Evolutionary conservation across 2,888 invertebrate genomes (phyloP).

Genomic region (Tachina grossa): DNA sequence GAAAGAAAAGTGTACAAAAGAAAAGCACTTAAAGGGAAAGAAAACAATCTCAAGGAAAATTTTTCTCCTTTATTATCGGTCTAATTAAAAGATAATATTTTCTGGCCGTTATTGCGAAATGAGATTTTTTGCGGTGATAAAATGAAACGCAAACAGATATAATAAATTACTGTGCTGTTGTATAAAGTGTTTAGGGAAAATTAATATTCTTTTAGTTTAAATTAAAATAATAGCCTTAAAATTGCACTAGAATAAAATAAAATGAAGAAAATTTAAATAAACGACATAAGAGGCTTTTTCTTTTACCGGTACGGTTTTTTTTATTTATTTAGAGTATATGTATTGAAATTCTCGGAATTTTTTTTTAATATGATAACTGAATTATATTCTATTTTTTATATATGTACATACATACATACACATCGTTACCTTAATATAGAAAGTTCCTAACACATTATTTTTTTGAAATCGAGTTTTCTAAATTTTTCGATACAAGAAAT

Average conservation of each 20-base stretch:
- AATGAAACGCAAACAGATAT: neutral
- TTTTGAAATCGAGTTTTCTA: too few relatives aligned
- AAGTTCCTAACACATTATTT: too few relatives aligned
- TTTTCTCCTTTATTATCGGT: constrained; percentile 26
- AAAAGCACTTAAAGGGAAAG: neutral
- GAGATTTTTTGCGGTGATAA: constrained; percentile 29
- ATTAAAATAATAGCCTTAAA: neutral
- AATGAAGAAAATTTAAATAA: neutral
- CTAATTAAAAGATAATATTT: constrained; percentile 66
- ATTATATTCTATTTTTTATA: too few relatives aligned
- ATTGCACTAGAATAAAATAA: neutral
- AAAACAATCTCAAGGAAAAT: constrained; percentile 26
- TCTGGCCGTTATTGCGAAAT: neutral
- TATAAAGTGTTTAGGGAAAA: constrained; percentile 6
- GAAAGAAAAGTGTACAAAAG: neutral
- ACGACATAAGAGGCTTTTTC: too few relatives aligned
- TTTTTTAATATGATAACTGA: constrained; percentile 9
- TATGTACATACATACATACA: too few relatives aligned
- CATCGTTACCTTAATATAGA: too few relatives aligned
- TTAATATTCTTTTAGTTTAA: neutral
- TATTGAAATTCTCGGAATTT: constrained; percentile 37
- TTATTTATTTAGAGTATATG: too few relatives aligned
- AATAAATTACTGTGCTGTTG: constrained; percentile 7
- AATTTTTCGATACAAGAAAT: too few relatives aligned
- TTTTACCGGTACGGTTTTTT: neutral